These are phyloP conservation scores for Auanema freiburgensis DNA, from an alignment of 2,888 invertebrate species.

Conservation along the genomic window DNA sequence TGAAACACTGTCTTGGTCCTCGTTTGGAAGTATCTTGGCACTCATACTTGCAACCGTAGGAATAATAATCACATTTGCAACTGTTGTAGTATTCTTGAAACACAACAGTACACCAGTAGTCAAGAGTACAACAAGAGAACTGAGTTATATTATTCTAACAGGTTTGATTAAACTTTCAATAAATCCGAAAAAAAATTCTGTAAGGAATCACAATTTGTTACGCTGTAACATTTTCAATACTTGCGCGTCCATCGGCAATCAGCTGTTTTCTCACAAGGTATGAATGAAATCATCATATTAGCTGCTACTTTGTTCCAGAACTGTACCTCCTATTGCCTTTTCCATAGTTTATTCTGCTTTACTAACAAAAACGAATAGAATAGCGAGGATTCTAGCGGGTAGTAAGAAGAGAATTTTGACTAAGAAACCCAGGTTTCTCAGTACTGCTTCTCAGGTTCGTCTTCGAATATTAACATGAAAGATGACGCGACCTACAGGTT, in stretches of 20 bases:
- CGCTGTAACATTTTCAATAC: conserved; percentile 86
- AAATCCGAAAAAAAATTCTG: background rate
- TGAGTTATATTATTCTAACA: conserved; percentile 83
- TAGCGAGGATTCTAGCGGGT: conserved; percentile 93
- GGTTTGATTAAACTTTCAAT: conserved; percentile 3
- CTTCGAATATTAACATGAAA: background rate
- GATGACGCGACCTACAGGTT: conserved; percentile 65
- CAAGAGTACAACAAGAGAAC: conserved; percentile 80
- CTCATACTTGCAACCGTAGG: conserved; percentile 66
- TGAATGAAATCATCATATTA: conserved; percentile 63
- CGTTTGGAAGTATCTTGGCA: conserved; percentile 47
- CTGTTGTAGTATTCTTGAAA: conserved; percentile 79
- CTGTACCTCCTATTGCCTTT: conserved; percentile 76
- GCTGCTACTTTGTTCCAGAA: conserved; percentile 77
- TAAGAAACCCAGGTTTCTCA: conserved; percentile 87
- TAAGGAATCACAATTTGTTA: conserved; percentile 80
- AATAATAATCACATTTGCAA: conserved; percentile 78
- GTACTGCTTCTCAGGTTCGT: conserved; percentile 78
- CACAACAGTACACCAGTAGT: conserved; percentile 94
- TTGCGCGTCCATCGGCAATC: conserved; percentile 74
- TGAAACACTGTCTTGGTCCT: conserved; percentile 42
- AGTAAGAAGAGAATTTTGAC: conserved; percentile 88
- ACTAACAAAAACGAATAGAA: conserved; percentile 94
- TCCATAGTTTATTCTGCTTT: conserved; percentile 94
- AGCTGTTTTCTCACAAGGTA: conserved; percentile 79